A percentile compares a stretch with the other conserved stretches of the same genome.
Evolutionary conservation across 92 coral and sea anemone species (phyloP).

Genomic region (Zoanthus sansibaricus): DNA sequence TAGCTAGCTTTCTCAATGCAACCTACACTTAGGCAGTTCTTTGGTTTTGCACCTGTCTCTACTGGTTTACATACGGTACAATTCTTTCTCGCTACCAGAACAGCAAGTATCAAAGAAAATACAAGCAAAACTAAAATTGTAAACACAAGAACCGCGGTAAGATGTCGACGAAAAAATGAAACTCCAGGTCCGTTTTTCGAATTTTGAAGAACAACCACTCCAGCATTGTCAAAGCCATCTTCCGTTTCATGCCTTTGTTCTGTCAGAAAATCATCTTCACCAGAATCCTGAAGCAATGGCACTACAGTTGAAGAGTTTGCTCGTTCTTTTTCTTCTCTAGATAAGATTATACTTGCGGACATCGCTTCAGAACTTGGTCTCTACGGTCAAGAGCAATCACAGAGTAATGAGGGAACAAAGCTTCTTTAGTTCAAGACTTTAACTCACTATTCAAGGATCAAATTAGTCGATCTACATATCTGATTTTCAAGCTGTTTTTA

Average conservation of each 20-base stretch:
- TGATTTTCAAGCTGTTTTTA: neutral
- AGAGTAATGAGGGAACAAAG: neutral
- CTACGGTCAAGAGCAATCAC: neutral
- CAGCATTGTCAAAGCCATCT: constrained; percentile 58
- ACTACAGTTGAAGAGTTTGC: constrained; percentile 63
- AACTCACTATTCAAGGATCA: neutral
- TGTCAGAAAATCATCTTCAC: constrained; percentile 57
- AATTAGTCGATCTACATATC: neutral
- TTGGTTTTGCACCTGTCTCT: neutral
- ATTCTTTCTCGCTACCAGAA: constrained; percentile 19
- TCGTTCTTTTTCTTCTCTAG: constrained; percentile 44
- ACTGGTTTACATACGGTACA: neutral
- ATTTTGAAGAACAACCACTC: constrained; percentile 57
- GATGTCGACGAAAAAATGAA: constrained; percentile 38
- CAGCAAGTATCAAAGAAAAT: constrained; percentile 56
- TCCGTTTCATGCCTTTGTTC: constrained; percentile 32
- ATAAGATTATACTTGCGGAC: constrained; percentile 24
- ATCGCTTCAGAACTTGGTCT: neutral
- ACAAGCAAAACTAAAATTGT: constrained; percentile 56
- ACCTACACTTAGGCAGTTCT: constrained; percentile 69
- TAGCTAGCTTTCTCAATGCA: constrained; percentile 76
- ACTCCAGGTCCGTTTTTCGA: constrained; percentile 36
- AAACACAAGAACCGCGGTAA: constrained; percentile 45
- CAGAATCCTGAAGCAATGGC: constrained; percentile 64
- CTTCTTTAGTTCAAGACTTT: neutral